phyloP scores from a whole-genome alignment of 2,888 invertebrate genomes.

The Phengaris arion region DNA sequence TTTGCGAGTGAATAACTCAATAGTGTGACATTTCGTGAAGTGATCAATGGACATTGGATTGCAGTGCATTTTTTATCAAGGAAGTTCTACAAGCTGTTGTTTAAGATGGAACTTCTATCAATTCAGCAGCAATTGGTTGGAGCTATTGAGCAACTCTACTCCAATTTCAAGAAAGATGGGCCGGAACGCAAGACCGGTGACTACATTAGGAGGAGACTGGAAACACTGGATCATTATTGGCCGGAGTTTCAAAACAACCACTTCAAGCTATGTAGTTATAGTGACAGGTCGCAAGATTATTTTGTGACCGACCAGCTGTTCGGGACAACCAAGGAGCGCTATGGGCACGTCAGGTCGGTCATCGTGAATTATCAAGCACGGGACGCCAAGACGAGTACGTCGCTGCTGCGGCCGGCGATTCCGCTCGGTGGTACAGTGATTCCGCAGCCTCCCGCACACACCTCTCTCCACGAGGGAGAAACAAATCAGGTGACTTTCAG shows the following conservation, averaged over 20 bases:
- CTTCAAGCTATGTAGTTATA: slow-evolving; percentile 22
- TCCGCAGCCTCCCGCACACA: slow-evolving; percentile 15
- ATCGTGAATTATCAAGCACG: not conserved
- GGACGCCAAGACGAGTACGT: slow-evolving; percentile 24
- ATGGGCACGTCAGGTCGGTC: slow-evolving; percentile 2
- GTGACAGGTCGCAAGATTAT: not conserved
- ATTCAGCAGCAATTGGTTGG: too few relatives aligned
- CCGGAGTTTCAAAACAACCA: slow-evolving; percentile 30
- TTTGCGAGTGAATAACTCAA: too few relatives aligned
- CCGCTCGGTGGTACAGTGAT: slow-evolving; percentile 9
- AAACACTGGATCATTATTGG: slow-evolving; percentile 33
- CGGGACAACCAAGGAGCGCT: slow-evolving; percentile 22
- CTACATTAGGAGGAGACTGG: slow-evolving; percentile 32
- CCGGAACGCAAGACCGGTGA: slow-evolving; percentile 32
- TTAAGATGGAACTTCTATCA: too few relatives aligned
- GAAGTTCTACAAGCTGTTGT: too few relatives aligned
- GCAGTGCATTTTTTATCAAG: too few relatives aligned
- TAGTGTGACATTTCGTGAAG: too few relatives aligned
- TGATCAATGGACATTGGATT: too few relatives aligned
- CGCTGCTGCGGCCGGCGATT: slow-evolving; percentile 15
- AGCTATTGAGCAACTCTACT: too few relatives aligned
- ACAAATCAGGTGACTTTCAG: not conserved
- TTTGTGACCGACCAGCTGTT: slow-evolving; percentile 27
- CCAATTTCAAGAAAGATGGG: slow-evolving; percentile 25
- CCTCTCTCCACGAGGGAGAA: slow-evolving; percentile 8